Evolutionary conservation across 2,113 vertebrate species (phyloP).

Genomic region (Phrynosoma platyrhinos): DNA sequence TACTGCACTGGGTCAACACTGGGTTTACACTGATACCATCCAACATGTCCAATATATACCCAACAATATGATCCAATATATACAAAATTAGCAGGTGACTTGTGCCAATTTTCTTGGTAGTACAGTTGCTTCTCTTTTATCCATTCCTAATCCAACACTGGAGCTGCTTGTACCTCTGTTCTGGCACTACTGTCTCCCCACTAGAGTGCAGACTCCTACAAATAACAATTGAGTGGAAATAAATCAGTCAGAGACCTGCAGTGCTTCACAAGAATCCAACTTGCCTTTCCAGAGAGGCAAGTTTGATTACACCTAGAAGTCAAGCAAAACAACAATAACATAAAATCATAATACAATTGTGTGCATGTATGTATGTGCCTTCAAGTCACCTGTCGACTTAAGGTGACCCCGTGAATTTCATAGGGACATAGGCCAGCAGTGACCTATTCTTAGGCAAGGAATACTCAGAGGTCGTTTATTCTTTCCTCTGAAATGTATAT

Average conservation of each 20-base stretch:
- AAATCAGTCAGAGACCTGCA: background rate
- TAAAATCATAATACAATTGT: background rate
- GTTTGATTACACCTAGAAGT: background rate
- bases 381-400: too few relatives aligned
- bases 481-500: background rate
- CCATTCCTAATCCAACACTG: background rate
- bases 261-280: background rate
- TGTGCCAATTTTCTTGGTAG: background rate
- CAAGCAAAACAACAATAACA: background rate
- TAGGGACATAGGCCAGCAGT: too few relatives aligned
- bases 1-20: too few relatives aligned
- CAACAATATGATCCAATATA: background rate
- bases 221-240: background rate
- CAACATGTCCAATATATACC: too few relatives aligned
- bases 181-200: background rate
- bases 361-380: too few relatives aligned
- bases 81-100: background rate
- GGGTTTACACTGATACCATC: too few relatives aligned
- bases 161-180: background rate
- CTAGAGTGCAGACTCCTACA: background rate
- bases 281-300: background rate
- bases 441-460: too few relatives aligned
- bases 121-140: background rate
- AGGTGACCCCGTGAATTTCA: too few relatives aligned
- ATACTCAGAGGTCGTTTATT: too few relatives aligned